Evolutionary conservation across 2,113 vertebrate species (phyloP).

Genomic region (Dipodomys ordii): DNA sequence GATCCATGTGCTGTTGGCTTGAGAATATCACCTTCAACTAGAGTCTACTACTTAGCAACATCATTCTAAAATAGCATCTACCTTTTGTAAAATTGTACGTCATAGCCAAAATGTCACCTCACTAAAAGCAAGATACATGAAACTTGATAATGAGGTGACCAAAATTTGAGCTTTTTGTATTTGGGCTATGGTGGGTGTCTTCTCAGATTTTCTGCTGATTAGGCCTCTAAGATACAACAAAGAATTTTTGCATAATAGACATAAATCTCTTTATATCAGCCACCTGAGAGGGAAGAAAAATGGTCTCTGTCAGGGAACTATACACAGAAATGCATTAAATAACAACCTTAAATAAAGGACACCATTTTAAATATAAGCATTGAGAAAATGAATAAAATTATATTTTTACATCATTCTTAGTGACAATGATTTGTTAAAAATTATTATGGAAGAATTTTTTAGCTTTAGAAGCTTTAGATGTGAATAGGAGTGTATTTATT

Average conservation of each 20-base stretch:
- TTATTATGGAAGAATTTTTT: constrained; percentile 72
- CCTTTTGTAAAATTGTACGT: constrained; percentile 36
- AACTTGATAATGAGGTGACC: constrained; percentile 43
- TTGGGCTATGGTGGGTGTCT: constrained; percentile 76
- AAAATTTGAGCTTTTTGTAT: constrained; percentile 50
- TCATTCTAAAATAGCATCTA: constrained; percentile 50
- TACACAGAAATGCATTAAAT: constrained; percentile 85
- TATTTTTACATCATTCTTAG: constrained; percentile 76
- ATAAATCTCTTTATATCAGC: constrained; percentile 82
- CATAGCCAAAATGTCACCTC: background rate
- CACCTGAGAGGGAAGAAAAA: constrained; percentile 86
- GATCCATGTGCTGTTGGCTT: constrained; percentile 24
- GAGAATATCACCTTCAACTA: constrained; percentile 26
- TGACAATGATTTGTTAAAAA: constrained; percentile 49
- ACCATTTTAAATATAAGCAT: constrained; percentile 47
- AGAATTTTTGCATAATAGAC: constrained; percentile 82
- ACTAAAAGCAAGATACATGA: background rate
- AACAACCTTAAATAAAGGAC: constrained; percentile 64
- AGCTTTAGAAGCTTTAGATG: constrained; percentile 79
- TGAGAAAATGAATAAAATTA: constrained; percentile 82
- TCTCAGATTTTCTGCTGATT: constrained; percentile 83
- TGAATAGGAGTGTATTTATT: constrained; percentile 69
- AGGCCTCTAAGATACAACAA: constrained; percentile 80
- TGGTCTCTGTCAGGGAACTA: constrained; percentile 83
- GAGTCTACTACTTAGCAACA: constrained; percentile 26